These are phyloP conservation scores for Varecia variegata DNA, from an alignment of 2,797 vertebrate species.

Conservation along the genomic window DNA sequence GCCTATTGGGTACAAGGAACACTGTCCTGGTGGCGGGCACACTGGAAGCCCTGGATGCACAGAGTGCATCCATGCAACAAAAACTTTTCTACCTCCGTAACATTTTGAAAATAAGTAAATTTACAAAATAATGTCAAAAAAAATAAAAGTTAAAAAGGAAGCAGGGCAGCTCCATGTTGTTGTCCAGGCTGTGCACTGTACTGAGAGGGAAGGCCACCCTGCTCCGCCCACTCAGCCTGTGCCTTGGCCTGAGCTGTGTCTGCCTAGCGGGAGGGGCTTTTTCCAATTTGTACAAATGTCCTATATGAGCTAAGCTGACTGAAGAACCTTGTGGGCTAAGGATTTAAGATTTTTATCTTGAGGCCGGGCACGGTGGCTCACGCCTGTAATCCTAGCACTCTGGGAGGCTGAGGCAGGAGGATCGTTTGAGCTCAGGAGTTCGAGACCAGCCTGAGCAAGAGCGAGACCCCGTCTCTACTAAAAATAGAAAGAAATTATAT, in stretches of 20 bases:
- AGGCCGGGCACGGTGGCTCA: not conserved
- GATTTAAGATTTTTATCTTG: not conserved
- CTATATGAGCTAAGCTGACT: not conserved
- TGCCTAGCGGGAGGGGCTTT: not conserved
- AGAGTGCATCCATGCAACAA: too few relatives aligned
- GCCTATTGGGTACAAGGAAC: too few relatives aligned
- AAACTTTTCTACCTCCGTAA: too few relatives aligned
- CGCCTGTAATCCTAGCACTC: too few relatives aligned
- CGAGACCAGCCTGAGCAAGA: too few relatives aligned
- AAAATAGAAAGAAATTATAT: too few relatives aligned
- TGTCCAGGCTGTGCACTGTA: fast-evolving
- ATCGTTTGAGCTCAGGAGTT: too few relatives aligned
- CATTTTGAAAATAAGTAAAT: too few relatives aligned
- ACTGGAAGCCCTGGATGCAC: too few relatives aligned
- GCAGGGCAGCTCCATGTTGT: not conserved
- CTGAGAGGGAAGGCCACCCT: fast-evolving
- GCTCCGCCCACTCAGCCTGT: not conserved
- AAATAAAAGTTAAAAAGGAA: not conserved
- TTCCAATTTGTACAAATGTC: not conserved
- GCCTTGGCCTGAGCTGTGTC: not conserved
- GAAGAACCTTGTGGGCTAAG: not conserved
- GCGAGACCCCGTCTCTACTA: too few relatives aligned
- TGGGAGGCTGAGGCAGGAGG: too few relatives aligned
- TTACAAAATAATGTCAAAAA: not conserved
- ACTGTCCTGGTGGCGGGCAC: too few relatives aligned